Conservation (phyloP, 64 coral and sea anemone species). For the Stichodactyla mertensii region DNA sequence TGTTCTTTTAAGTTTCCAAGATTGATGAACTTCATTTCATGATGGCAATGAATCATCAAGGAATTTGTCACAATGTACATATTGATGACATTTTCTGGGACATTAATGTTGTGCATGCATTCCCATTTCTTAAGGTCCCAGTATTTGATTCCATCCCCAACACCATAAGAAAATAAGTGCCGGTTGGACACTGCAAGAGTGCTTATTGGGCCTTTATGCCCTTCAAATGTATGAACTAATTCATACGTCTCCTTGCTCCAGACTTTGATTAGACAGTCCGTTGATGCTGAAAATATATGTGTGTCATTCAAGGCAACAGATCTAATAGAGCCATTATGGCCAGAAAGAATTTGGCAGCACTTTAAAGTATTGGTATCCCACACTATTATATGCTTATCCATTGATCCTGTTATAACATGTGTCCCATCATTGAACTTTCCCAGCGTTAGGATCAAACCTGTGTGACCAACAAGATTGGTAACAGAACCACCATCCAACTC, state of each 20-base stretch:
- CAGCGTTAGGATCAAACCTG: constrained; percentile 53
- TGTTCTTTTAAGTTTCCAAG: constrained; percentile 80
- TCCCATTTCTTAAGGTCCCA: constrained; percentile 79
- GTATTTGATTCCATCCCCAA: constrained; percentile 63
- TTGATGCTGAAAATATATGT: constrained; percentile 71
- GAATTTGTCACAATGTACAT: constrained; percentile 48
- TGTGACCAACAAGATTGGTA: constrained; percentile 65
- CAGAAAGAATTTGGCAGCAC: constrained; percentile 62
- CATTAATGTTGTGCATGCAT: constrained; percentile 49
- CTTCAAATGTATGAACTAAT: constrained; percentile 37
- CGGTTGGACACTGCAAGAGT: constrained; percentile 63
- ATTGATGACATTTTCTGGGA: constrained; percentile 17
- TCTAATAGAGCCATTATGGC: constrained; percentile 74
- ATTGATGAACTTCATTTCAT: constrained; percentile 49
- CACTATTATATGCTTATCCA: constrained; percentile 73
- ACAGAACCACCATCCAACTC: constrained; percentile 54
- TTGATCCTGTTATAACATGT: constrained; percentile 79
- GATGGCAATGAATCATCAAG: constrained; percentile 35
- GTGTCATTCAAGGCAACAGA: constrained; percentile 45
- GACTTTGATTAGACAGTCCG: constrained; percentile 60
- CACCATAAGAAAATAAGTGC: constrained; percentile 74
- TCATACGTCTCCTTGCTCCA: constrained; percentile 80
- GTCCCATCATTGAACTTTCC: not conserved
- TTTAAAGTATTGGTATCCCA: constrained; percentile 73
- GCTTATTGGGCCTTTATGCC: constrained; percentile 53